phyloP scores from a whole-genome alignment of 1,140 invertebrate genomes.

The Euwallacea fornicatus region DNA sequence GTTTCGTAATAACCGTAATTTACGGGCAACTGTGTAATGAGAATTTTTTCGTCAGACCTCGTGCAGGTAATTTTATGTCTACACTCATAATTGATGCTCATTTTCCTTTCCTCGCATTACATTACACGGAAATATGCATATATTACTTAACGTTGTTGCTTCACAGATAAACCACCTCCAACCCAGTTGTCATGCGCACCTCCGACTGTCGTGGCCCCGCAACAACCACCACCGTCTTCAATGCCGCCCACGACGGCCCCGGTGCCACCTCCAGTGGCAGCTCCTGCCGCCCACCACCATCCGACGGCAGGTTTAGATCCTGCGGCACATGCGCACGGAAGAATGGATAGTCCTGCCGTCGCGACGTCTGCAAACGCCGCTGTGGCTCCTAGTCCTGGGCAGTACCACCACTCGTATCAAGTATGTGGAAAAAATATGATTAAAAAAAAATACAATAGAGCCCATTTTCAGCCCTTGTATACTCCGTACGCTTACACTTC shows the following conservation, averaged over 20 bases:
- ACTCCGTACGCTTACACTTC: slow-evolving; percentile 47
- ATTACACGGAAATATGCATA: too few relatives aligned
- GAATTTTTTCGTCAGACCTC: background rate
- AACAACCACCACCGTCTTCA: slow-evolving; percentile 34
- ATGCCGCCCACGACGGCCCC: slow-evolving; percentile 44
- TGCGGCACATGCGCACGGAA: slow-evolving; percentile 41
- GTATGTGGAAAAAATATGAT: slow-evolving; percentile 33
- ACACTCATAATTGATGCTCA: too few relatives aligned
- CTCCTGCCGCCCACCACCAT: slow-evolving; percentile 49
- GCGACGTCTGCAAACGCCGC: slow-evolving; percentile 53
- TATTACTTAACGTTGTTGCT: background rate
- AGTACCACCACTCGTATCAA: slow-evolving; percentile 58
- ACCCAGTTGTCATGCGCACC: slow-evolving; percentile 27
- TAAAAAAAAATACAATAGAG: background rate
- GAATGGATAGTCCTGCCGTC: slow-evolving; percentile 55
- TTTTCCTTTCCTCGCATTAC: too few relatives aligned
- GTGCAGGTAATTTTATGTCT: background rate
- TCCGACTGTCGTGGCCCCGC: slow-evolving; percentile 32
- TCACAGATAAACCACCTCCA: slow-evolving; percentile 13
- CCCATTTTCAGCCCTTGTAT: slow-evolving; percentile 32
- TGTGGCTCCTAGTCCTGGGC: slow-evolving; percentile 56
- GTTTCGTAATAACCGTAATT: slow-evolving; percentile 12
- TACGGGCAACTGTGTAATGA: slow-evolving; percentile 4
- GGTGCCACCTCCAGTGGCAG: slow-evolving; percentile 50
- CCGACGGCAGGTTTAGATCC: slow-evolving; percentile 45